Percentiles rank a stretch among this genome's conserved stretches.
Evolutionary conservation across 1,140 invertebrate species (phyloP).

Genomic region (Onthophagus taurus): DNA sequence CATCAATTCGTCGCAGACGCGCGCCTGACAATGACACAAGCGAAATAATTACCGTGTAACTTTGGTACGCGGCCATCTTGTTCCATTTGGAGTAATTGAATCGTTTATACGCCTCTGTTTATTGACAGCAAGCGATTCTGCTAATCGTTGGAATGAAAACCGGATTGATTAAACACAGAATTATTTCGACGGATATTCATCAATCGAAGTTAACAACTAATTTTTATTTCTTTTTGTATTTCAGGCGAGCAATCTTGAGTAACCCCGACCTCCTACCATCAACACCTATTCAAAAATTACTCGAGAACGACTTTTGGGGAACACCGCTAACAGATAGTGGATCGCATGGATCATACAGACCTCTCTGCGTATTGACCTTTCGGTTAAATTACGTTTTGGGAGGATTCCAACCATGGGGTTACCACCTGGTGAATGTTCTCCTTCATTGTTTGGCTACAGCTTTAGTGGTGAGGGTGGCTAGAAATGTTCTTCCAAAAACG

Average conservation of each 20-base stretch:
- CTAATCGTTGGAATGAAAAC: no score
- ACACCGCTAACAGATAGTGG: constrained; percentile 74
- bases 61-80: no score
- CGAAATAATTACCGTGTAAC: no score
- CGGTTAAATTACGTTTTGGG: constrained; percentile 82
- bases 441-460: constrained; percentile 73
- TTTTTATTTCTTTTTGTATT: constrained; percentile 40
- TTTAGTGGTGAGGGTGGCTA: constrained; percentile 64
- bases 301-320: constrained; percentile 88
- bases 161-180: no score
- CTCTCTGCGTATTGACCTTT: constrained; percentile 85
- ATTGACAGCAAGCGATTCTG: no score
- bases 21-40: no score
- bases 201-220: no score
- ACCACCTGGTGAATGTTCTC: constrained; percentile 83
- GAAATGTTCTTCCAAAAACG: constrained; percentile 50
- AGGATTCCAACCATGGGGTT: constrained; percentile 81
- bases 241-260: constrained; percentile 77
- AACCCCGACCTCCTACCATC: constrained; percentile 75
- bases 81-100: no score
- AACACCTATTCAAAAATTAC: constrained; percentile 61
- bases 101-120: no score
- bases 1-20: no score
- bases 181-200: no score
- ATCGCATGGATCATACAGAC: constrained; percentile 89